Evolutionary conservation across 2,888 invertebrate genomes (phyloP), one percentile per base, ranked within the genome.

Genomic region (Drosophila eohydei): DNA sequence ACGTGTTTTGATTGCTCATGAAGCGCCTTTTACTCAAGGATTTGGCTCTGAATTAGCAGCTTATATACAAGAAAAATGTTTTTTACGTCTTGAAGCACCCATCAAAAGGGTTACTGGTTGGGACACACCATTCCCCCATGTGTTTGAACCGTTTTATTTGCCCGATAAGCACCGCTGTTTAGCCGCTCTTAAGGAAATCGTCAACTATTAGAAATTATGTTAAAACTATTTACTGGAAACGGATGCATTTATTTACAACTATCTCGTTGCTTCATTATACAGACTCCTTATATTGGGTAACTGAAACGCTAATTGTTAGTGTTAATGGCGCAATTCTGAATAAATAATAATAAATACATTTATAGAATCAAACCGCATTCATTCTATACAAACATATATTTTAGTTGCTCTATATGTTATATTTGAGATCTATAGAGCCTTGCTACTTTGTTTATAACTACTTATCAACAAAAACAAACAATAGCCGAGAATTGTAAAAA

Each of bases 61-160:
- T 1, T 96, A 97, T 11, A 95, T 99, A 82, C 99, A 98, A 95
- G 96, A 96, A 90, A 95, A 97, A 86, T 99, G 99, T 92, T 99
- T 99, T 93, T 94, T 99, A 46, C 95, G 97, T 92, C 94, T 99
- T 81, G 98, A 99, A 93, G 98, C 99, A 1, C 99, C 99, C 0
- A 94, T 99, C 14, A 93, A 95, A 50, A 95, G 99, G 77, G 97
- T 98, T 54, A 95, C 98, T 30, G 92, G 99, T 12, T 98, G 98
- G 95, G 99, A 99, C 94, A 97, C 98, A 3, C 99, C 99, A 12
- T 99, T 99, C 94, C 98, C 99, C 6, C 98, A 98, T 93, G 95
- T 98, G 54, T 98, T 96, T 93, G 99, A 99, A 93, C 97, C 97
- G 0, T 97, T 99, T 93, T 99, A 99, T 93, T 93, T 99, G 80